Base-by-base conservation (phyloP, 2,113 vertebrate genomes). In the mouse (Mus musculus) region DNA sequence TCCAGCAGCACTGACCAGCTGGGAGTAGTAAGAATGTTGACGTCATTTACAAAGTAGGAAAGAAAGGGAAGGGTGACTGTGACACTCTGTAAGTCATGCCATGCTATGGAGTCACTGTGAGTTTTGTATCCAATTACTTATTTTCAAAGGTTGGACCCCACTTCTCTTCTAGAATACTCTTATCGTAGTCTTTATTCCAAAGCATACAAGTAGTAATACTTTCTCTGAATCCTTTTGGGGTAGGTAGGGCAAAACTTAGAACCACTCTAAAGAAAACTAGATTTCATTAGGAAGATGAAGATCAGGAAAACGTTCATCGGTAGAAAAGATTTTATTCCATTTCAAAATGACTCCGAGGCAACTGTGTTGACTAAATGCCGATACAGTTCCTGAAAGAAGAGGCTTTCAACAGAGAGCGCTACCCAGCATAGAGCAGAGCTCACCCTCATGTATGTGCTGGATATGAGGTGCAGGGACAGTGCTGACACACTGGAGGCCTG, bases 331-430 rank as follows among this genome's bases (percentile, higher is more conserved):
- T 67, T 84, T 82, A 81, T 63, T 92, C 77, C 39, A 96, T 89
- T 93, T 94, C 22, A 84, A 87, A 96, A 87, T 94, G 85, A 90
- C 65, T 94, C 81, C 94, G 39, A 63, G 95, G 95, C 2, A 63
- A 92, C 0, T 87, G 54, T 54, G 30, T 42, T 84, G 84, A 36
- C 30, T 89, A 7, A 28, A 63, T 42, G n/a, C 11, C 39, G 67
- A 67, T 22, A 36, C 0, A 67, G 63, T 88, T 84, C 72, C 52
- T 95, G 81, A 85, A 59, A 89, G 19, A 73, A 59, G 33, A 36
- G 67, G 67, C 26, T 71, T 77, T 30, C 17, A 8, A 76, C 2
- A 71, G 22, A 28, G 65, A 30, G 42, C 6, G n/a, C 0, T 56
- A 33, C 2, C 52, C 2, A 54, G 36, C 78, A 52, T 3, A 14